Evolutionary conservation across 2,888 invertebrate genomes (phyloP), one percentile per base, ranked within the genome.

Genomic region (Tillus elongatus): DNA sequence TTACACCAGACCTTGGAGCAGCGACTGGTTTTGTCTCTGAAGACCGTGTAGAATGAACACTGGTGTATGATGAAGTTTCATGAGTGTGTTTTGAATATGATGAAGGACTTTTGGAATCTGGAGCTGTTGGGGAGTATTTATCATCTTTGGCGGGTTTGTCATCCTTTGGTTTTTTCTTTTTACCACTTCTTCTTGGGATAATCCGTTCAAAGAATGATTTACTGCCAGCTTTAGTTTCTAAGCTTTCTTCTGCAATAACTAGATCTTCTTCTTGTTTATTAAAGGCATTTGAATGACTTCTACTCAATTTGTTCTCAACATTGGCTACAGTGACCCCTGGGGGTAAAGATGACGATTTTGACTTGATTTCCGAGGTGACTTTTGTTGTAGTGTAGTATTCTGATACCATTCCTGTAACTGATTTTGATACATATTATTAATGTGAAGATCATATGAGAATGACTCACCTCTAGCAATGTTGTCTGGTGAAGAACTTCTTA

Each of bases 151-250:
- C 66, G 19, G 4, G 11, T 36, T 46, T 47, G 27, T 52, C 46
- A 6, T 49, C 50, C 31, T 73, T 72, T 40, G 73, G 70, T 49
- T 79, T 75, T 41, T 77, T 77, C 58, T 81, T 80, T 56, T 81
- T 80, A 15, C 78, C 81, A 37, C 82, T 82, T 51, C 79, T 77
- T 47, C 82, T 71, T 27, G 79, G 69, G 29, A 82, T 69, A 36
- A 83, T 61, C 44, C 82, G 70, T 38, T 78, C 77, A 56, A 83
- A 76, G 58, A 78, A 75, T 43, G 72, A 69, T 56, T 74, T 66
- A 6, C 24, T n/a, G 24, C 6, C 24, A 55, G 76, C 71, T 58
- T 73, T 69, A 62, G 79, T 72, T 43, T 56, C 58, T 41, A 57
- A 60, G 26, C 62, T 61, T 40, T 69, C 64, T n/a, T n/a, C n/a